Percentiles rank a stretch among this genome's conserved stretches.
Conservation (phyloP, 2,797 vertebrate genomes). For the Loriculus beryllinus region DNA sequence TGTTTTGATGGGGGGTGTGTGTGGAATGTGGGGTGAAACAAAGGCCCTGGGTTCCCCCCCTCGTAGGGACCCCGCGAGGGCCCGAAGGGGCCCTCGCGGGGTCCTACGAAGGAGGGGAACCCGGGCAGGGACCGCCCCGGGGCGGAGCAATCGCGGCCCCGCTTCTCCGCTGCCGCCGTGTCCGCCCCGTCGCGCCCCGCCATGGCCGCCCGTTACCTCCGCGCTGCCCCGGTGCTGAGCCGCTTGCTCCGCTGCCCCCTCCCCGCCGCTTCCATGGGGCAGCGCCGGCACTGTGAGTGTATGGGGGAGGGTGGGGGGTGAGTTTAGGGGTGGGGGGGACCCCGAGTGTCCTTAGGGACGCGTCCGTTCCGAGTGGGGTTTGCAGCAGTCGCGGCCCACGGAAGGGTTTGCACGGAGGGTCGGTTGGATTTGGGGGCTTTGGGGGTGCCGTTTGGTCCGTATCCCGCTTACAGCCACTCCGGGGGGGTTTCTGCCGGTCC, state of each 20-base stretch:
- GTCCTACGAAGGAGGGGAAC: neutral
- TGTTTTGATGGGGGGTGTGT: neutral
- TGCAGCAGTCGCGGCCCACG: neutral
- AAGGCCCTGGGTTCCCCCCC: fast-evolving
- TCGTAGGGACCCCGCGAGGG: neutral
- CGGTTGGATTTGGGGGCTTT: neutral
- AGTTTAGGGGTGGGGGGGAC: too few species aligned
- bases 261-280: neutral
- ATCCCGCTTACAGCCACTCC: neutral
- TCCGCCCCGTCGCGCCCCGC: constrained; percentile 9
- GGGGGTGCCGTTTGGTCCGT: neutral
- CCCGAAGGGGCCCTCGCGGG: neutral
- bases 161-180: neutral
- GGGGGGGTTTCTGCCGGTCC: neutral
- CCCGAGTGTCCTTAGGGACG: neutral
- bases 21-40: neutral
- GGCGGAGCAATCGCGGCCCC: neutral
- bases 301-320: neutral
- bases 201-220: constrained; percentile 41
- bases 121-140: neutral
- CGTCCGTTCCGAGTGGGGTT: neutral
- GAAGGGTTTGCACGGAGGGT: neutral
- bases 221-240: neutral
- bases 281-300: constrained; percentile 36
- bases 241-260: neutral